Evolutionary conservation across 2,797 vertebrate genomes (phyloP).

Genomic region (Pelochelys cantorii): DNA sequence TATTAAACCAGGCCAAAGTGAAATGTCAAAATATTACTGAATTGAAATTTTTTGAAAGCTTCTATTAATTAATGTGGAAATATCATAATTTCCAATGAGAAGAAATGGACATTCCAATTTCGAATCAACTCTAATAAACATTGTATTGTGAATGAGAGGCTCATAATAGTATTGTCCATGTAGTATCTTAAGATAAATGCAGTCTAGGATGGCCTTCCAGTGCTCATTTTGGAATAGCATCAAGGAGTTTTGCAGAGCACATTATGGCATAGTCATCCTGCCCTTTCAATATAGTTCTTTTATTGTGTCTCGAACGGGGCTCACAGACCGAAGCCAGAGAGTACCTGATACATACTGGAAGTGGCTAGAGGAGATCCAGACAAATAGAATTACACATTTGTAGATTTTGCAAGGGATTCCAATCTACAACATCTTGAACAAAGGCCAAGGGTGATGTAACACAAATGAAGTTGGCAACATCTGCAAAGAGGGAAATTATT

Average conservation of each 20-base stretch:
- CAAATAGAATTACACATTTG: background rate
- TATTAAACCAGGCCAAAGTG: background rate
- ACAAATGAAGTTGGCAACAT: background rate
- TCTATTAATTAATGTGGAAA: background rate
- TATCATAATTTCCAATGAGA: background rate
- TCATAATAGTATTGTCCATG: background rate
- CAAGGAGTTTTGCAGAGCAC: background rate
- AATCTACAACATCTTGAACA: background rate
- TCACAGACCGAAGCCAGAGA: background rate
- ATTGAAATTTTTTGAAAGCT: background rate
- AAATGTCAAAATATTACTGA: background rate
- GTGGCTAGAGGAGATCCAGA: background rate
- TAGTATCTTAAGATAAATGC: too few relatives aligned
- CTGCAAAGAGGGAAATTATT: background rate
- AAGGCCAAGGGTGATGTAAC: background rate
- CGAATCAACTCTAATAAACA: background rate
- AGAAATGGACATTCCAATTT: background rate
- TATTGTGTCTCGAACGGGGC: background rate
- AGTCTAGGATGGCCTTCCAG: too few relatives aligned
- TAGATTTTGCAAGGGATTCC: background rate
- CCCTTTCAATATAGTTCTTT: background rate
- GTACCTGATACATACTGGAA: background rate
- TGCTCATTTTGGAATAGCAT: background rate
- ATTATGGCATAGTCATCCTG: background rate
- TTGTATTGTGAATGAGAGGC: rapidly evolving